Evolutionary conservation across 2,113 vertebrate species (phyloP), one percentile per base, ranked within the genome.

Genomic region (Ophthalmolycus amberensis): DNA sequence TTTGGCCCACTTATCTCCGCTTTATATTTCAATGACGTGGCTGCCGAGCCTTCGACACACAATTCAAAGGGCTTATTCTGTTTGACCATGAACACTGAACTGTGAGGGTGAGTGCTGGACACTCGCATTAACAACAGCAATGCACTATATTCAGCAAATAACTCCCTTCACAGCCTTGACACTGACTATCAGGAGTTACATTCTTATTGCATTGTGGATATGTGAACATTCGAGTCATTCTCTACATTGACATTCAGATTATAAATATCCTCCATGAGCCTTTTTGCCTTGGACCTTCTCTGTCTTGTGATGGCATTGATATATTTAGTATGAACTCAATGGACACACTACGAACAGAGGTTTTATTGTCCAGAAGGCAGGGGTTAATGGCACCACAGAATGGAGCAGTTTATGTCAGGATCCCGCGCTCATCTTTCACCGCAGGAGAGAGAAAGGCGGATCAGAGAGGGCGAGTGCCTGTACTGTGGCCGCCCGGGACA

Each of bases 1-100:
- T 60, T 27, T 71, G 68, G 71, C 75, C 70, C 65, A 38, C 77
- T 58, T 64, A 40, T 65, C 65, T 65, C 54, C 34, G 9, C 42
- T 1, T 46, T 40, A 37, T 75, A 32, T 72, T 42, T 79, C 62
- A 9, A 1, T 44, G 64, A 60, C 66, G 59, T 71, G 72, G 65
- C 78, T 77, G 73, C 46, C 0, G 29, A 64, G 63, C 72, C 16
- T 68, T 22, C 20, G 6, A 52, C 50, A 44, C 52, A 18, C 18
- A 32, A 66, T 54, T 62, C 34, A 79, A 81, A 62, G 59, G 34
- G 18, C 34, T 68, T 10, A 37, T 66, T 85, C 76, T 75, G 66
- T 85, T 80, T 80, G 79, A 72, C 79, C 82, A 27, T 83, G 84
- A 87, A 54, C 48, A 14, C 38, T n/a, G 72, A 74, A 10, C 58